These are phyloP conservation scores for Eupithecia tripunctaria DNA, from an alignment of 2,888 invertebrate genomes.

Conservation along the genomic window DNA sequence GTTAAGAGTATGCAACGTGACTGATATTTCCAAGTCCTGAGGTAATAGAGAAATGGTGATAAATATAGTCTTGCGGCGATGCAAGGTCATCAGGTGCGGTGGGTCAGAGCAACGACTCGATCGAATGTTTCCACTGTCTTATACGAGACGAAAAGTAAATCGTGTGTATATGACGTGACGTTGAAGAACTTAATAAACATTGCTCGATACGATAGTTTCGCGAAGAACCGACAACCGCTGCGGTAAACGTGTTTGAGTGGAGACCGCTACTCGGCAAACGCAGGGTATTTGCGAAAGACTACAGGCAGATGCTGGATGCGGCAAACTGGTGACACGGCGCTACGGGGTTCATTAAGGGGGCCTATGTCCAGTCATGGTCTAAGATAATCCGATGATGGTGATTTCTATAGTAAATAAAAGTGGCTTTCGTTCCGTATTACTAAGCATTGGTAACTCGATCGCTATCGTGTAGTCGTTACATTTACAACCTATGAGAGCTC, in stretches of 20 bases:
- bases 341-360: no score
- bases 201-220: not conserved
- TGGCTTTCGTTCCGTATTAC: not conserved
- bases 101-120: conserved; percentile 71
- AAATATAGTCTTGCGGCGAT: conserved; percentile 40
- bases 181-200: not conserved
- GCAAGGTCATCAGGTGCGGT: conserved; percentile 77
- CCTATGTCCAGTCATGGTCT: no score
- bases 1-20: not conserved
- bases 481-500: no score
- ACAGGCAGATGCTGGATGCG: no score
- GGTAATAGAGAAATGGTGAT: conserved; percentile 40
- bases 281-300: no score
- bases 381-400: no score
- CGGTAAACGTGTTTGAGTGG: no score
- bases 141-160: not conserved
- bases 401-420: no score
- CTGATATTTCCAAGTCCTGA: not conserved
- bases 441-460: not conserved
- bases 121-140: conserved; percentile 51
- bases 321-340: no score
- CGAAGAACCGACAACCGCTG: no score
- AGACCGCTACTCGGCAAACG: no score
- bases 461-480: not conserved
- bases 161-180: not conserved